These are phyloP conservation scores for Laticauda colubrina DNA, from an alignment of 2,113 vertebrate genomes.

Conservation along the genomic window DNA sequence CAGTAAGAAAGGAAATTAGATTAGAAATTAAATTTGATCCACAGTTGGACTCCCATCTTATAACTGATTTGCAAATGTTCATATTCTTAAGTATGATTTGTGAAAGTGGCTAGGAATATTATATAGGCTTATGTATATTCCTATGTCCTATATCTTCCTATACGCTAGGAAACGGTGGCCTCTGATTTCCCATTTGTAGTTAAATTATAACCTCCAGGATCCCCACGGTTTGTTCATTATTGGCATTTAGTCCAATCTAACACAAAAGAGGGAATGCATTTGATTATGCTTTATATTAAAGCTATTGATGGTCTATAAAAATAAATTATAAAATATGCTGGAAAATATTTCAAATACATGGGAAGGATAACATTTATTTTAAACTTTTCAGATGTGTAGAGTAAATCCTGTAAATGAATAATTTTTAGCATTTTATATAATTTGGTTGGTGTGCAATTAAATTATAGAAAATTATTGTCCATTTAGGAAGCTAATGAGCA, in stretches of 20 bases:
- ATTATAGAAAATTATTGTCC: neutral
- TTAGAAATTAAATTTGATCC: neutral
- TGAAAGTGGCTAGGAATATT: neutral
- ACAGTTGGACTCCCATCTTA: neutral
- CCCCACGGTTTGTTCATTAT: neutral
- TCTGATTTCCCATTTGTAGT: neutral
- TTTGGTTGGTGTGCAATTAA: neutral
- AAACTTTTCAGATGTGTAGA: neutral
- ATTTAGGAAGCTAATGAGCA: neutral
- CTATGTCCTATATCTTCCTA: neutral
- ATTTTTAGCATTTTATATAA: neutral
- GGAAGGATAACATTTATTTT: neutral
- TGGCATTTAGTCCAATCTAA: neutral
- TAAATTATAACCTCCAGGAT: neutral
- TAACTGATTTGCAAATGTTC: neutral
- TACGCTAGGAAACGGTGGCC: neutral
- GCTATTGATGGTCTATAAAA: neutral
- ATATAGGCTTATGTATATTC: neutral
- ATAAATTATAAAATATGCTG: neutral
- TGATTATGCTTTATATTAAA: neutral
- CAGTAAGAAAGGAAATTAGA: neutral
- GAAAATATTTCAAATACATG: neutral
- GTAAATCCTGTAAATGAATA: neutral
- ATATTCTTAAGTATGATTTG: neutral
- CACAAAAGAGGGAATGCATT: neutral